Evolutionary conservation across 2,797 vertebrate species (phyloP).

Genomic region (Eutrigla gurnardus): DNA sequence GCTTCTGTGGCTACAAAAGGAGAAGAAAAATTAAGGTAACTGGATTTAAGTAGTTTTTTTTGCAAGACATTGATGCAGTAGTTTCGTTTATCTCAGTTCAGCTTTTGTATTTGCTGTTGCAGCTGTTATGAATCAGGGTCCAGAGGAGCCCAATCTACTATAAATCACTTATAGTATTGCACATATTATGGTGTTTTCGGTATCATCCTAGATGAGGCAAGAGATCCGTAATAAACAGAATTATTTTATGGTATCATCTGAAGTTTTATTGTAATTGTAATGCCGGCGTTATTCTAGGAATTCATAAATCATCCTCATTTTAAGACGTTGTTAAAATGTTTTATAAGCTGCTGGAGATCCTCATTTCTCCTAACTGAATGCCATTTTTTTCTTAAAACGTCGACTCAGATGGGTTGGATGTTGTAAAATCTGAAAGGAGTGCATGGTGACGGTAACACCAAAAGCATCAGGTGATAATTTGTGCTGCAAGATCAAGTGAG

Average conservation of each 20-base stretch:
- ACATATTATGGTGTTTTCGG: not conserved
- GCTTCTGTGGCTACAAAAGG: constrained; percentile 5
- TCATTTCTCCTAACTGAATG: constrained; percentile 6
- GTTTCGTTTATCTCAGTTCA: not conserved
- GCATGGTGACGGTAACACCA: constrained; percentile 2
- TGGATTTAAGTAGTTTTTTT: constrained; percentile 25
- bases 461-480: constrained; percentile 24
- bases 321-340: constrained; percentile 2
- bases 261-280: constrained; percentile 4
- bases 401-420: not conserved
- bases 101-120: not conserved
- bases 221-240: not conserved
- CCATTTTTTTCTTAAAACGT: not conserved
- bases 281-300: not conserved
- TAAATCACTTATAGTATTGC: not conserved
- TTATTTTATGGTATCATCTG: not conserved
- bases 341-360: not conserved
- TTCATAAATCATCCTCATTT: constrained; percentile 11
- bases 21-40: not conserved
- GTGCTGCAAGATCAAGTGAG: constrained; percentile 15
- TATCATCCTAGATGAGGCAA: not conserved
- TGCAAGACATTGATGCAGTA: not conserved
- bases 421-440: constrained; percentile 4
- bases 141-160: not conserved
- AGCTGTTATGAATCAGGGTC: constrained; percentile 14